Base-by-base conservation (phyloP, 2,797 vertebrate species). In the Bovichtus variegatus region DNA sequence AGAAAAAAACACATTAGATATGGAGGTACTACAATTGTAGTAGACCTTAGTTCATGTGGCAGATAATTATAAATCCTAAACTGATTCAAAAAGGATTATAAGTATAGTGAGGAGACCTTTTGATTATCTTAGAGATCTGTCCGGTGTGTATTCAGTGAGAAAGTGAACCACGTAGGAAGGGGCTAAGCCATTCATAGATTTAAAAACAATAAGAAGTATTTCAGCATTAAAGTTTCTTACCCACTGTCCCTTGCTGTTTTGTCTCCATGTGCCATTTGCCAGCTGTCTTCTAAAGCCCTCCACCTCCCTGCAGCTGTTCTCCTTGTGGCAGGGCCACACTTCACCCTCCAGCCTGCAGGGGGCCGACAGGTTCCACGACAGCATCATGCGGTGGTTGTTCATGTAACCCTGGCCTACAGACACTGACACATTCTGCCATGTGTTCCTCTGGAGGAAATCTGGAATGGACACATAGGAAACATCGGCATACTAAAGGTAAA, bases 321-420 rank as follows among this genome's bases (percentile, higher is more conserved):
- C 29, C 21, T 29, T 73, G 25, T 89, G 93, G 75, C 97, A 98
- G 5, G 95, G 95, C 85, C 93, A 91, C 70, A 96, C 84, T 60
- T 96, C 84, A 0, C 91, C 96, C 0, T 82, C 46, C 70, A 97
- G 68, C 11, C 92, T 89, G 0, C 98, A 99, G 23, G 96, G 96
- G 0, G 95, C 93, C 0, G 89, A 87, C 21, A 99, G 7, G 44
- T 82, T 93, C 93, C 95, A 98, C 36, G 38, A 71, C 69, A 96
- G 79, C 68, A 87, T 82, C 0, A 67, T 10, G 19, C 43, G 38
- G 0, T 36, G 2, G 27, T 78, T 38, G 36, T 77, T 78, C 4
- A 83, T 87, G 44, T 74, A 63, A 5, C 63, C 57, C 29, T 74
- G 87, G 3, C 0, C 13, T 19, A 94, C 81, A 2, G 88, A 90